Evolutionary conservation across 2,888 invertebrate species (phyloP).

Genomic region (Cremastinae sp.): DNA sequence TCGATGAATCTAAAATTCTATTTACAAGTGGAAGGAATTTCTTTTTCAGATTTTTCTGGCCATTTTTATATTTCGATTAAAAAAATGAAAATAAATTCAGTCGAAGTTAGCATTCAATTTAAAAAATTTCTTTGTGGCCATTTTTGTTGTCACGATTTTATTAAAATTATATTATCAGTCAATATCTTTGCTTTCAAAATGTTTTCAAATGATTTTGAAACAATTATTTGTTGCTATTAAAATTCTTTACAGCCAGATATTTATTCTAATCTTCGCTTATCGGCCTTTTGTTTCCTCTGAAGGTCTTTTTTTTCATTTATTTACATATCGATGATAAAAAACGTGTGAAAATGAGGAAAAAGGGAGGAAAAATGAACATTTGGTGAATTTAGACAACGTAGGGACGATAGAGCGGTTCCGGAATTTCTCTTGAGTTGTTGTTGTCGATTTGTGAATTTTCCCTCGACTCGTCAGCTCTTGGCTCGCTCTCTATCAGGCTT

Average conservation of each 20-base stretch:
- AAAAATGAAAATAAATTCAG: no score
- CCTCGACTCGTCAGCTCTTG: constrained; percentile 68
- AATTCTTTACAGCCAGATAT: constrained; percentile 4
- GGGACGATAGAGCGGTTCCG: constrained; percentile 79
- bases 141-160: constrained; percentile 11
- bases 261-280: constrained; percentile 42
- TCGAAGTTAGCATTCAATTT: no score
- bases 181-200: no score
- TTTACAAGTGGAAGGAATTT: constrained; percentile 37
- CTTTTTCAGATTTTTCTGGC: constrained; percentile 65
- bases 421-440: constrained; percentile 71
- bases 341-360: constrained; percentile 3
- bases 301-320: constrained; percentile 36
- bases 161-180: constrained; percentile 54
- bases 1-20: constrained; percentile 53
- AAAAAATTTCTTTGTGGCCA: no score
- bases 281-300: neutral
- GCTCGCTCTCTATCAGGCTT: constrained; percentile 36
- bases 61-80: constrained; percentile 12
- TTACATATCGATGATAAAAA: constrained; percentile 34
- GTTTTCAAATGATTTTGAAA: constrained; percentile 30
- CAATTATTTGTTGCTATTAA: no score
- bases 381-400: constrained; percentile 75
- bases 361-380: neutral
- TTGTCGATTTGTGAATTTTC: constrained; percentile 71